Base-by-base conservation (phyloP, 1,140 invertebrate genomes). In the Hylaeus anthracinus region DNA sequence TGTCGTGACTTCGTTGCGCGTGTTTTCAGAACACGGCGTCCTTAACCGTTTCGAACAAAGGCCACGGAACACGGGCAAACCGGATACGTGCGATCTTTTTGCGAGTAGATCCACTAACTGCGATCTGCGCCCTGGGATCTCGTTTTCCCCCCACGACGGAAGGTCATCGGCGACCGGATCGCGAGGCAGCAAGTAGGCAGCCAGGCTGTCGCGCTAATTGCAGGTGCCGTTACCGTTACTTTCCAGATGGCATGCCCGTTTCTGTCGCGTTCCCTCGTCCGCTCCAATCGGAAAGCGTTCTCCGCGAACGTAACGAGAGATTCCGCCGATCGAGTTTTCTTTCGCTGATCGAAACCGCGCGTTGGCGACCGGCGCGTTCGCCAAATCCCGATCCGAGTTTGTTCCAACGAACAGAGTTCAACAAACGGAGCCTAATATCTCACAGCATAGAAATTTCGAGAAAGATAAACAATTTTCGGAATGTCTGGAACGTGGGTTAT, bases 211-310 rank as follows among this genome's bases (percentile, higher is more conserved):
- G 73, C 82, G 71, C 85, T 90, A 90, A 90, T 90, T 90, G 88
- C 88, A 61, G 81, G 84, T 82, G 83, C 87, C 87, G 83, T 89
- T 89, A 90, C 88, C 87, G 87, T 85, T 86, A 90, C 84, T 87
- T 86, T 88, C 81, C 84, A 86, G 83, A 82, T 88, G 85, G 88
- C 78, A 88, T 88, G 76, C 79, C 76, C 79, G 86, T 88, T 86
- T 86, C 80, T 79, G 84, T 89, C 84, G 64, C 82, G 69, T 69
- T 83, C 64, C 66, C 63, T 83, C 76, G 85, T 64, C 56, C 69
- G 15, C 51, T 63, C 63, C 58, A 81, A 82, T 67, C 72, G 70
- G 66, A 43, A 12, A 76, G 72, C 72, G 55, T 79, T 82, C 60
- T 26, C 26, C 15, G 43, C 15, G 12, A 45, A 55, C 51, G 56